Base-by-base conservation (phyloP, 2,797 vertebrate genomes). In the Tenualosa ilisha region DNA sequence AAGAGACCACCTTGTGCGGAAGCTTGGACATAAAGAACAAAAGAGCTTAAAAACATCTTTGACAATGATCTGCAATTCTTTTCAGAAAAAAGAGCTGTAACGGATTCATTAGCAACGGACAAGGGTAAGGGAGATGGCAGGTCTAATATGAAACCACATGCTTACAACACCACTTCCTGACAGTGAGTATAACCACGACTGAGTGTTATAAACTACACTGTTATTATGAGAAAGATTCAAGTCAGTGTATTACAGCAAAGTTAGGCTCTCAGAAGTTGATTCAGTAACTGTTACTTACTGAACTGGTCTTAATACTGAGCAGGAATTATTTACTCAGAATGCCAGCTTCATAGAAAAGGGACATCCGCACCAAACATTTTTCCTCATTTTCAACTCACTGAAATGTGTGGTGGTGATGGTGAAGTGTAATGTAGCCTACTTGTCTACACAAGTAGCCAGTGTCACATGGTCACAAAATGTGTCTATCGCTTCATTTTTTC, bases 111-210 rank as follows among this genome's bases (percentile, higher is more conserved):
- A 46, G 72, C 17, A 37, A 43, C 72, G 17, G 40, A 79, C 37
- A 37, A 24, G 26, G 20, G 1, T 46, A 1, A 86, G 83, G 85
- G 87, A 90, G 82, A 85, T 85, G 79, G 46, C 87, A 90, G 87
- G 89, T 90, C 91, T 94, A 95, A 95, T 95, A 95, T 93, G 92
- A 96, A 96, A 96, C 95, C 95, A 91, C 95, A 96, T 84, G 86
- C 90, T 90, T 94, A 91, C 93, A 94, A 95, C 94, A 95, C 93
- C 94, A 94, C 95, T 94, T 96, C 95, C 95, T 96, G 94, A 91
- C 93, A 92, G 88, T 88, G 91, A 94, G 91, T 91, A 93, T 88
- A 93, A 93, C 91, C 92, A 89, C 90, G 90, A 92, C 86, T 90
- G 87, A 85, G 88, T 86, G 86, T 90, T 92, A 87, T 79, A 40